Conservation (phyloP, 1,140 invertebrate genomes). For the Nephotettix cincticeps region DNA sequence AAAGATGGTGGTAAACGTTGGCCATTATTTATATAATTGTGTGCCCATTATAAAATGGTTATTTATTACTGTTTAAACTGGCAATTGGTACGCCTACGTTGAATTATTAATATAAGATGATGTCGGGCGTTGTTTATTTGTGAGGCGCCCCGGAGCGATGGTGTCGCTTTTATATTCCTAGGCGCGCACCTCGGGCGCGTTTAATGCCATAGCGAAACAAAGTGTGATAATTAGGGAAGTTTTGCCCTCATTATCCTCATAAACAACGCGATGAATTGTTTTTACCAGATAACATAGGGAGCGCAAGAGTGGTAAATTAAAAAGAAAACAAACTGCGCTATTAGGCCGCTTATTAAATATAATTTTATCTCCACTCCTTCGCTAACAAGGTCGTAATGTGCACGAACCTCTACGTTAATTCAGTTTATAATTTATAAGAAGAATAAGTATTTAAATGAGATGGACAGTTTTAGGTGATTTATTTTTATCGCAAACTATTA, state of each 20-base stretch:
- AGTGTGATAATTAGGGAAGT: constrained; percentile 20
- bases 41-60: constrained; percentile 28
- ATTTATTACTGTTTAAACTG: constrained; percentile 33
- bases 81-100: constrained; percentile 32
- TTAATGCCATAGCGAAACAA: constrained; percentile 14
- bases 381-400: not conserved
- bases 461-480: too few species aligned
- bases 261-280: not conserved
- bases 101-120: constrained; percentile 24
- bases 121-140: constrained; percentile 20
- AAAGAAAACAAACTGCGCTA: constrained; percentile 16
- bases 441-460: too few species aligned
- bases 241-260: constrained; percentile 17
- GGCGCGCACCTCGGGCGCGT: not conserved
- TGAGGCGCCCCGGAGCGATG: constrained; percentile 2
- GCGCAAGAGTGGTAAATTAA: constrained; percentile 16
- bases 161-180: constrained; percentile 15
- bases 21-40: constrained; percentile 31
- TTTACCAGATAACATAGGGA: constrained; percentile 31
- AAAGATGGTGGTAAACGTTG: constrained; percentile 20
- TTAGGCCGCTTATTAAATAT: constrained; percentile 25
- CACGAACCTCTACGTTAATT: not conserved
- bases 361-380: constrained; percentile 20
- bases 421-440: too few species aligned
- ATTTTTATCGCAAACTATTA: too few species aligned